Base-by-base conservation (phyloP, 2,113 vertebrate species). In the Dipodomys ordii region DNA sequence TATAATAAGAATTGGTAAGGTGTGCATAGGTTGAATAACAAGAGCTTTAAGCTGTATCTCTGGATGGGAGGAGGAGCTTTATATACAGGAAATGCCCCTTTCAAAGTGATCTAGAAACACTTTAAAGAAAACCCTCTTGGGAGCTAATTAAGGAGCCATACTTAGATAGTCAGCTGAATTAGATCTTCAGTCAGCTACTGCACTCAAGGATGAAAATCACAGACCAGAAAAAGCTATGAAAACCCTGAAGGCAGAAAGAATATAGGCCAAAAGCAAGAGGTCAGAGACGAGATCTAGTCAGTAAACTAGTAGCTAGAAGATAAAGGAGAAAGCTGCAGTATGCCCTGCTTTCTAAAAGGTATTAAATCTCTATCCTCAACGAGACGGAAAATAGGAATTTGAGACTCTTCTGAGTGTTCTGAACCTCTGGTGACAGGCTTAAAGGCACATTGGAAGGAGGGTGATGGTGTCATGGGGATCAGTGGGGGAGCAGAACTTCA, bases 131-230 rank as follows among this genome's bases (percentile, higher is more conserved):
- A 90, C 25, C 39, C 95, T 78, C 91, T 72, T 18, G 96, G 96
- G 96, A 96, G 71, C 96, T 97, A 95, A 97, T 97, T 97, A 97
- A 97, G 92, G 78, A 94, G 87, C 78, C 74, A 90, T 76, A 83
- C 67, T 84, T 93, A 95, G 81, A 94, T 83, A 93, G 95, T 71
- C 73, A 49, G 85, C 92, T 95, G 87, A 95, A 96, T 95, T 92
- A 89, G 87, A 76, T 96, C 92, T 95, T 93, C 53, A 46, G 88
- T 88, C 76, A 91, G 32, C 30, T 49, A 23, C 60, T 90, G 93
- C 95, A 87, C 62, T 91, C 84, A 83, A 95, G 82, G 60, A 82
- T 3, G 15, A 68, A 95, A 91, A 90, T 46, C 11, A 3, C 20
- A 94, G 67, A 85, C 28, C 8, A 57, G 30, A 64, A 20, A 90